Evolutionary conservation across 1,140 invertebrate genomes (phyloP), one percentile per base, ranked within the genome.

Genomic region (Batillaria attramentaria): DNA sequence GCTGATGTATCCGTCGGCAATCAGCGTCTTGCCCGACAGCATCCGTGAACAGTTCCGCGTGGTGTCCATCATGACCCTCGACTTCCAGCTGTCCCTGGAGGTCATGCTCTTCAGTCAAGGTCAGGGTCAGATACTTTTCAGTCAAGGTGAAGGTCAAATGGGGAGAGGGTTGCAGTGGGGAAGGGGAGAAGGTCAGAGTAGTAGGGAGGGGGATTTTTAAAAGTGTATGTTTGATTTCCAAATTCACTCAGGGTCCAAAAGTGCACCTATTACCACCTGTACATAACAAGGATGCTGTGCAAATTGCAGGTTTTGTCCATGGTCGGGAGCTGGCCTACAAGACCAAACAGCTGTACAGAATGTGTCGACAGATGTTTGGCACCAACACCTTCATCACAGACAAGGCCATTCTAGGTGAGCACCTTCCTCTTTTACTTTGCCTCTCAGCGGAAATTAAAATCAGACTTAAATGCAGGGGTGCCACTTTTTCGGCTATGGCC

Each of bases 61-160:
- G 0, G 81, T 90, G 33, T 87, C 88, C 28, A 46, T 90, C 10
- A 66, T 85, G 24, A 88, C 88, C 65, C 87, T 89, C 65, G 87
- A 90, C 74, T 82, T 89, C 39, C 79, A 83, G 35, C 73, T 89
- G 16, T 83, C 84, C 18, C 70, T 90, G 13, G 84, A 90, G 78
- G 89, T 89, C 72, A 79, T 90, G 79, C 83, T 90, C 13, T 85
- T 87, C 74, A 87, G 88, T 80, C 89, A 90, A 89, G 89, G 89
- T 90, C 78, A 73, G 70, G n/a, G n/a, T n/a, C n/a, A n/a, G n/a
- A n/a, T n/a, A n/a, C n/a, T n/a, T n/a, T n/a, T n/a, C n/a, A 16
- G 28, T 74, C 28, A 24, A 18, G 31, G 50, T 6, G 6, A 43
- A 50, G 24, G 41, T 16, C 13, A 13, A 43, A n/a, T 18, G 18